phyloP scores from a whole-genome alignment of 2,797 vertebrate genomes.

The Sebastiscus albofasciatus region DNA sequence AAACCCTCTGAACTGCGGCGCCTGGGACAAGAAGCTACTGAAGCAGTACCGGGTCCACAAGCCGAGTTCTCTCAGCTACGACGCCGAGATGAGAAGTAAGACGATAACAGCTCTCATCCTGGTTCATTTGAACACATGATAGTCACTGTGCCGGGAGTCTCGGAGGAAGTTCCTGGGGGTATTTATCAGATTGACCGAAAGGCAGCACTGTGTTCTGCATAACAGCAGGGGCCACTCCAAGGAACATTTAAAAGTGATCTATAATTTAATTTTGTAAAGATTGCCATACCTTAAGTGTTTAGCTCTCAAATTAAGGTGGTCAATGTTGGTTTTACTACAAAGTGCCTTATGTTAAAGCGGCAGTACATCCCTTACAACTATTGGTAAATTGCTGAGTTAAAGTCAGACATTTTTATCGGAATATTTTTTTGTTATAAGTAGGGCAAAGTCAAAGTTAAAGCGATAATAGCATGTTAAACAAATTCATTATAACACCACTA shows the following conservation, averaged over 20 bases:
- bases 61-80: conserved; percentile 95
- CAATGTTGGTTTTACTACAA: background rate
- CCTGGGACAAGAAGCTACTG: conserved; percentile 97
- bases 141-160: background rate
- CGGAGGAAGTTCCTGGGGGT: background rate
- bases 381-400: background rate
- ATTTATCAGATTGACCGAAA: background rate
- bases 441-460: background rate
- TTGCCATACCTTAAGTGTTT: background rate
- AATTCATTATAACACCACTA: no score
- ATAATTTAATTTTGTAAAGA: background rate
- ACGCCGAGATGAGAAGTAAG: conserved; percentile 96
- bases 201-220: background rate
- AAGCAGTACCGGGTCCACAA: conserved; percentile 97
- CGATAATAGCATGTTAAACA: no score
- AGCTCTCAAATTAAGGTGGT: background rate
- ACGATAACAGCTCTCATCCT: background rate
- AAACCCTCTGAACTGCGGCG: conserved; percentile 97
- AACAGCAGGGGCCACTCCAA: background rate
- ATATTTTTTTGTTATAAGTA: background rate
- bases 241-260: background rate
- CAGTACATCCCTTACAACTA: background rate
- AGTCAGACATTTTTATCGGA: background rate
- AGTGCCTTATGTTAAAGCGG: background rate
- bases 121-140: background rate